These are phyloP conservation scores for Dallia pectoralis DNA, from an alignment of 2,797 vertebrate species.

Conservation along the genomic window DNA sequence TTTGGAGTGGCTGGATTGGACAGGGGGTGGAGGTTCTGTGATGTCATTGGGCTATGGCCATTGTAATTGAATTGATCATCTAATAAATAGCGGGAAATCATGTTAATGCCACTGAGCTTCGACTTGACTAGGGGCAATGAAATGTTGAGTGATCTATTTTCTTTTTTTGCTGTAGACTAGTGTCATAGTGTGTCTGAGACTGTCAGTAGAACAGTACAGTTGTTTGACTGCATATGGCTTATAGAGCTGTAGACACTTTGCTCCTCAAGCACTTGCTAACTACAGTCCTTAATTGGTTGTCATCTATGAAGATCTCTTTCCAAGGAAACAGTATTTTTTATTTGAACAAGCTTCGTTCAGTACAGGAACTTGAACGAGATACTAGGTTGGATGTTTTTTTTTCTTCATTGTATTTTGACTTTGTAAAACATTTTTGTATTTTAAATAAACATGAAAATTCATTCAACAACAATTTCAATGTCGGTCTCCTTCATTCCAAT, in stretches of 20 bases:
- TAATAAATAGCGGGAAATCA: too few species aligned
- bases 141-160: too few species aligned
- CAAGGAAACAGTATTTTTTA: conserved; percentile 13
- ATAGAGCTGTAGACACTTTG: too few species aligned
- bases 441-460: conserved; percentile 40
- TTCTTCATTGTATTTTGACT: conserved; percentile 19
- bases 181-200: too few species aligned
- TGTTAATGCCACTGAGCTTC: too few species aligned
- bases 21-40: conserved; percentile 37
- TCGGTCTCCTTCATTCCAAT: background rate
- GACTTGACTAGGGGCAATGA: too few species aligned
- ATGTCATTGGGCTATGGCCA: conserved; percentile 34
- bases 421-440: conserved; percentile 36
- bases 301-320: background rate
- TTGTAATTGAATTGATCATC: conserved; percentile 41
- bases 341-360: conserved; percentile 18
- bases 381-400: conserved; percentile 31
- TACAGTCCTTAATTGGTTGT: background rate
- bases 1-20: background rate
- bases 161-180: too few species aligned
- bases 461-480: background rate
- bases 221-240: too few species aligned
- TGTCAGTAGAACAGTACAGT: too few species aligned
- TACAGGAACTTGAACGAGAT: background rate
- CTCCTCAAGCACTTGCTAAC: too few species aligned